These are phyloP conservation scores for Eptatretus atami DNA, from an alignment of 2,797 vertebrate genomes.

Conservation along the genomic window DNA sequence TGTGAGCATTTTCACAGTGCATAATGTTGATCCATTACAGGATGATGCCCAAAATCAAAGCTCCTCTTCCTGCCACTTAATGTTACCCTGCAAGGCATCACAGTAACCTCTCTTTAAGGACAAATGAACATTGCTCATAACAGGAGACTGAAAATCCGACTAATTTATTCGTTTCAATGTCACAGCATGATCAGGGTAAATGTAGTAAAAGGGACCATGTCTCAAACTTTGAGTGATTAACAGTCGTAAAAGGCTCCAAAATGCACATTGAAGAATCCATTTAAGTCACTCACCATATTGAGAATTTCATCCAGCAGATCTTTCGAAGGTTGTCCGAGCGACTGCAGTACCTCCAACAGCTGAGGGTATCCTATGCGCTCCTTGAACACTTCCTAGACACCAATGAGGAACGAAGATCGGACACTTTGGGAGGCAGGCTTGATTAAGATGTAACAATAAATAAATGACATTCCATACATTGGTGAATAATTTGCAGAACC, in stretches of 20 bases:
- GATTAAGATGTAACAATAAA: too few relatives aligned
- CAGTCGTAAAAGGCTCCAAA: neutral
- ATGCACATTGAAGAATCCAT: neutral
- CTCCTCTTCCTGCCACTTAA: too few relatives aligned
- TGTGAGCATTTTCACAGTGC: too few relatives aligned
- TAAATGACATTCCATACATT: too few relatives aligned
- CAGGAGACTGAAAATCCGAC: neutral
- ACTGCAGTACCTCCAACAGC: slow-evolving; percentile 57
- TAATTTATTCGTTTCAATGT: too few relatives aligned
- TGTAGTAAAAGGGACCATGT: neutral
- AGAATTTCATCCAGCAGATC: slow-evolving; percentile 62
- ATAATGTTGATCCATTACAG: too few relatives aligned
- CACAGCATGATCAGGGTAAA: neutral
- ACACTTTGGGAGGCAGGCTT: neutral
- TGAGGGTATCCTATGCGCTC: slow-evolving; percentile 75
- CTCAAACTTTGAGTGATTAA: neutral
- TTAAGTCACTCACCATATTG: slow-evolving; percentile 45
- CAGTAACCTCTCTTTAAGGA: too few relatives aligned
- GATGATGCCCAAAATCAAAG: too few relatives aligned
- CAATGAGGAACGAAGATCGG: neutral
- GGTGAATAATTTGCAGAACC: too few relatives aligned
- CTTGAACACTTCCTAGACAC: slow-evolving; percentile 67
- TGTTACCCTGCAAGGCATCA: too few relatives aligned
- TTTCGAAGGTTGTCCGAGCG: slow-evolving; percentile 51
- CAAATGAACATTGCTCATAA: neutral